phyloP scores from a whole-genome alignment of 2,113 vertebrate species.

The Cottus gobio region DNA sequence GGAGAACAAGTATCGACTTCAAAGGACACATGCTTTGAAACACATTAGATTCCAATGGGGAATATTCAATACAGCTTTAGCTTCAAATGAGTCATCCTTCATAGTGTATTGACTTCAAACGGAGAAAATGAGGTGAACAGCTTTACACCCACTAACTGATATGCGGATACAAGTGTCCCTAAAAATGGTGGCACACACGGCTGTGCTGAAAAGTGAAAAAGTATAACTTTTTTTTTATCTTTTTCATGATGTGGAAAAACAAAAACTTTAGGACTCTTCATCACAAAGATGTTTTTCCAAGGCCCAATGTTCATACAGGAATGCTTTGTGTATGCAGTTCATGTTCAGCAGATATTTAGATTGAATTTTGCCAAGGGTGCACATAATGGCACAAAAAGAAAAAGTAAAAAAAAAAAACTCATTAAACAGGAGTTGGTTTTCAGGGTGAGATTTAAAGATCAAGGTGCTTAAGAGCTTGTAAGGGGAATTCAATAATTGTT shows the following conservation, averaged over 20 bases:
- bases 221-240: background rate
- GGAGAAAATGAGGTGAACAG: conserved; percentile 49
- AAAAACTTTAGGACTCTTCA: background rate
- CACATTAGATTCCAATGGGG: conserved; percentile 70
- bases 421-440: conserved; percentile 27
- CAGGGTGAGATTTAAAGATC: conserved; percentile 16
- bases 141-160: conserved; percentile 20
- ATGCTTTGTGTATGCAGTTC: background rate
- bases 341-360: conserved; percentile 13
- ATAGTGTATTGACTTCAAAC: conserved; percentile 76
- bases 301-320: background rate
- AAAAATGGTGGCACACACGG: background rate
- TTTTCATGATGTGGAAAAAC: background rate
- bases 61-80: conserved; percentile 71
- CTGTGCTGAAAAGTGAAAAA: conserved; percentile 9
- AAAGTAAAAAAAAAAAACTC: background rate
- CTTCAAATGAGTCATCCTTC: conserved; percentile 75
- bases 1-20: conserved; percentile 67
- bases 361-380: conserved; percentile 10
- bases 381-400: background rate
- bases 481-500: conserved; percentile 4
- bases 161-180: background rate
- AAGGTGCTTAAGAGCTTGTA: conserved; percentile 38
- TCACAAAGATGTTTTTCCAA: conserved; percentile 5
- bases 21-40: conserved; percentile 76